A percentile compares a stretch with the other conserved stretches of the same genome.
These are phyloP conservation scores for Toxotes chatareus DNA, from an alignment of 2,113 vertebrate species.

Conservation along the genomic window DNA sequence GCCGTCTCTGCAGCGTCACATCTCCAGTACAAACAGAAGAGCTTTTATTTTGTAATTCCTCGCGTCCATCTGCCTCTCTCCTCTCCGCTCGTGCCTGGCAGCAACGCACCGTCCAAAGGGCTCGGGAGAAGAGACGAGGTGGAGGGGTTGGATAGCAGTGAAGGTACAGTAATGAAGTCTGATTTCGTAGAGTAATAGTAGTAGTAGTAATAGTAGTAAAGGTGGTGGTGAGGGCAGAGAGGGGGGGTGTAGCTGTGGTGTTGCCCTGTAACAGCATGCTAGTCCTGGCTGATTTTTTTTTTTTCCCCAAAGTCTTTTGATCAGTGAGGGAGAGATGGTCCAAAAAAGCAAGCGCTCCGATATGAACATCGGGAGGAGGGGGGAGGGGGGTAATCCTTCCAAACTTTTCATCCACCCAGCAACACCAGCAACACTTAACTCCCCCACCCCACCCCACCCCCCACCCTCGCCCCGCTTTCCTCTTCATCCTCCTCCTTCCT, in stretches of 20 bases:
- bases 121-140: constrained; percentile 73
- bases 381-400: constrained; percentile 27
- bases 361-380: constrained; percentile 47
- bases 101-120: constrained; percentile 87
- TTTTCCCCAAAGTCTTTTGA: constrained; percentile 76
- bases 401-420: constrained; percentile 24
- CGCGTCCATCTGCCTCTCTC: constrained; percentile 79
- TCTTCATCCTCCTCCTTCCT: background rate
- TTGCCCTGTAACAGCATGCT: constrained; percentile 91
- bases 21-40: constrained; percentile 84
- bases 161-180: constrained; percentile 40
- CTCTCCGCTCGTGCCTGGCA: constrained; percentile 84
- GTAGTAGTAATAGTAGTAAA: constrained; percentile 59
- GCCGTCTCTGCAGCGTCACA: constrained; percentile 56
- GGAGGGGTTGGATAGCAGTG: constrained; percentile 54
- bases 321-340: constrained; percentile 86
- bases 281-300: constrained; percentile 84
- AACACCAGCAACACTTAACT: background rate
- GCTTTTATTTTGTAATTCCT: constrained; percentile 79
- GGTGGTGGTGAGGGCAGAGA: constrained; percentile 24
- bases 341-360: constrained; percentile 85
- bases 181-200: constrained; percentile 41
- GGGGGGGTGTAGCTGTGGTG: constrained; percentile 59
- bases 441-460: background rate
- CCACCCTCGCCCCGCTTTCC: background rate